Evolutionary conservation across 2,113 vertebrate genomes (phyloP), one percentile per base, ranked within the genome.

Genomic region (Grammomys surdaster): DNA sequence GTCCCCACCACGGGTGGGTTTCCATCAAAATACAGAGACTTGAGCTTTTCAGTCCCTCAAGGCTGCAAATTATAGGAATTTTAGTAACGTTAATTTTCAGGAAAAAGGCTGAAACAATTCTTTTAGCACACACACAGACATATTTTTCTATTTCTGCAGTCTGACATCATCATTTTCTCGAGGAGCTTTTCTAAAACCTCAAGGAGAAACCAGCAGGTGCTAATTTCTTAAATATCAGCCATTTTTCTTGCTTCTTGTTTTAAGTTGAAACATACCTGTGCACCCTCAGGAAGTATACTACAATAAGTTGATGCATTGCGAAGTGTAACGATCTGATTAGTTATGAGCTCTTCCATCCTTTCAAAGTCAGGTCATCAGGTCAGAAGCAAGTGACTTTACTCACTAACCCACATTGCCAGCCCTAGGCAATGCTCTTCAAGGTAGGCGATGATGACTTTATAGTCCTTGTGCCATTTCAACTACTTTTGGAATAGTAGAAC

Each of bases 161-260:
- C 20, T 80, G 80, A 73, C n/a, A 70, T 93, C 51, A 90, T 93
- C 81, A 80, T 40, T 94, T 86, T 92, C 40, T 87, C 9, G 13
- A 84, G 22, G 56, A 84, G n/a, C 56, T 63, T 63, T 40, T 63
- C 56, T 84, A 63, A 84, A 63, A 40, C 80, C 58, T 13, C 36
- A 63, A 60, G n/a, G 16, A 60, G 36, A 63, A 84, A 24, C 22
- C n/a, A 63, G 80, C 56, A 84, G n/a, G 13, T 24, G 12, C 56
- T 60, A 28, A 40, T 58, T 63, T 84, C 80, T 60, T 14, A 63
- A 84, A 43, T 63, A 60, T 24, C 13, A 28, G 56, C 56, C 24
- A 58, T 26, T 43, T 60, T 63, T 60, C 54, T 63, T 82, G 80
- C 22, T 60, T 72, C 36, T 72, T 43, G 36, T 63, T 84, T 84